phyloP scores from a whole-genome alignment of 1,140 invertebrate genomes.

The Drosophila aff. region DNA sequence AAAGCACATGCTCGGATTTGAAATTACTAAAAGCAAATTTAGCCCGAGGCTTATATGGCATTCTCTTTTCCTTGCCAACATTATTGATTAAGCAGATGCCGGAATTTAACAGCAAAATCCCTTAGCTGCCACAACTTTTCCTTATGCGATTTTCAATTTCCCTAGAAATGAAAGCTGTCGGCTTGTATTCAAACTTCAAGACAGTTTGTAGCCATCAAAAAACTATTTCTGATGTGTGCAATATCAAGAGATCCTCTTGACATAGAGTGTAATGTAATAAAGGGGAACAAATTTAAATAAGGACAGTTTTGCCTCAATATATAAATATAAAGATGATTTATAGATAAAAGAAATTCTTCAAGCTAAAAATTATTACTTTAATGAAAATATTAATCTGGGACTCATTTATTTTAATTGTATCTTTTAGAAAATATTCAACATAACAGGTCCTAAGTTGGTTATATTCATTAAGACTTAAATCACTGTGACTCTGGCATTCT shows the following conservation, averaged over 20 bases:
- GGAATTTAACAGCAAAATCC: constrained; percentile 31
- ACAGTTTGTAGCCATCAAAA: neutral
- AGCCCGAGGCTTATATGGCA: constrained; percentile 13
- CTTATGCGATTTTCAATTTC: neutral
- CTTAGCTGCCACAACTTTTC: constrained; percentile 12
- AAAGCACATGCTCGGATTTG: neutral
- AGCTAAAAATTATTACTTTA: neutral
- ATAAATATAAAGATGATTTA: too few species aligned
- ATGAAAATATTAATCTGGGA: neutral
- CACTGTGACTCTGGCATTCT: neutral
- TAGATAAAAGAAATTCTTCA: neutral
- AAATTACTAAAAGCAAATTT: constrained; percentile 16
- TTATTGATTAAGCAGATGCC: constrained; percentile 24
- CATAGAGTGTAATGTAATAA: constrained; percentile 25
- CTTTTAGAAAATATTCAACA: neutral
- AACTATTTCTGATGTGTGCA: constrained; percentile 22
- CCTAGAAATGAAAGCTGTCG: constrained; percentile 39
- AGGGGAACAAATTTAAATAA: neutral
- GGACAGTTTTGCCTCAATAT: too few species aligned
- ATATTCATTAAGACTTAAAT: neutral
- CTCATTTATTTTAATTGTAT: neutral
- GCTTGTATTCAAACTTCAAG: constrained; percentile 42
- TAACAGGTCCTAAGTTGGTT: neutral
- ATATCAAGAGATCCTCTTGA: constrained; percentile 23
- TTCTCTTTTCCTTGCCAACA: constrained; percentile 21